Percentiles rank a stretch among this genome's conserved stretches.
These are phyloP conservation scores for Folsomia candida DNA, from an alignment of 2,888 invertebrate species.

Conservation along the genomic window DNA sequence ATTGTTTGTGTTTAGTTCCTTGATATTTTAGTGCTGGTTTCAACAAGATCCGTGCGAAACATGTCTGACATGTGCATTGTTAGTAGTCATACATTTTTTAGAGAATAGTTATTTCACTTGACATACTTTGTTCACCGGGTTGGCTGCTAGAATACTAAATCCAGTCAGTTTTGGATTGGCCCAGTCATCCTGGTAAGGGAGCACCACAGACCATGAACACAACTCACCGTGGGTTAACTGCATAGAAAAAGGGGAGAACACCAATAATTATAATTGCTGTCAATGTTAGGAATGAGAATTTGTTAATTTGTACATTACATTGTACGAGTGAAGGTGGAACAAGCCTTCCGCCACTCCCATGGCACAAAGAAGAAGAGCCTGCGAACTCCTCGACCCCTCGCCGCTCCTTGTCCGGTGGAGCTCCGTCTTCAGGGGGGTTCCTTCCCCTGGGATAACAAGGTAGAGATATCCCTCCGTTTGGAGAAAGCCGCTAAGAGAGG, in stretches of 20 bases:
- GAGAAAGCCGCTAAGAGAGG: conserved; percentile 74
- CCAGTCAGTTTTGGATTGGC: conserved; percentile 67
- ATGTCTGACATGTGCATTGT: too few relatives aligned
- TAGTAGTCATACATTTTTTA: too few relatives aligned
- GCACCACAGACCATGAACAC: conserved; percentile 68
- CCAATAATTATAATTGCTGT: background rate
- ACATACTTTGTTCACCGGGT: conserved; percentile 61
- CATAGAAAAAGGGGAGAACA: conserved; percentile 33
- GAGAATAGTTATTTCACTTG: background rate
- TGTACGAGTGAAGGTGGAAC: conserved; percentile 66
- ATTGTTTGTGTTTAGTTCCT: background rate
- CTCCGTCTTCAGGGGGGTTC: conserved; percentile 4
- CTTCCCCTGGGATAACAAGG: conserved; percentile 68
- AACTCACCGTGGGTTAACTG: conserved; percentile 66
- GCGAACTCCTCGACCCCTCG: conserved; percentile 27
- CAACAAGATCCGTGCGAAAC: too few relatives aligned
- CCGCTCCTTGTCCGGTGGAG: background rate
- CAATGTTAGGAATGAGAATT: conserved; percentile 2
- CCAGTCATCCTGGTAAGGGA: conserved; percentile 62
- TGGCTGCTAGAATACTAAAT: conserved; percentile 70
- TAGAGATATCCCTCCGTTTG: conserved; percentile 67
- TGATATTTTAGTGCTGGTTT: background rate
- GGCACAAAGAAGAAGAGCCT: conserved; percentile 53
- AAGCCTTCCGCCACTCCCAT: conserved; percentile 69
- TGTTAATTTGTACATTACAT: conserved; percentile 59